These are phyloP conservation scores for Drosophila simulans DNA, from an alignment of 1,140 invertebrate genomes.

Conservation along the genomic window DNA sequence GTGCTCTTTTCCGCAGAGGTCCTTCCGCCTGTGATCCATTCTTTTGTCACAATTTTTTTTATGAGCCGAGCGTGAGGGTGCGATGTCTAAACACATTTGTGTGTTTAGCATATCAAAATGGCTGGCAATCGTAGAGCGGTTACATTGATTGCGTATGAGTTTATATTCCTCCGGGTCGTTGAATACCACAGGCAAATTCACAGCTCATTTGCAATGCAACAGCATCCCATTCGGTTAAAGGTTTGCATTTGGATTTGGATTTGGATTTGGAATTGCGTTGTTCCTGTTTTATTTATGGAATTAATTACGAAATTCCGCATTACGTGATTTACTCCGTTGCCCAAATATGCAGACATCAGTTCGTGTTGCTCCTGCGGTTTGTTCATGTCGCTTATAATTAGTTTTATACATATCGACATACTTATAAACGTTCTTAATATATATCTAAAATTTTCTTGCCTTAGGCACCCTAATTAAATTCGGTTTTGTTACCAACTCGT, in stretches of 20 bases:
- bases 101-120: conserved; percentile 51
- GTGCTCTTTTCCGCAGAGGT: not conserved
- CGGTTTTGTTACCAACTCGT: not conserved
- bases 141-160: conserved; percentile 26
- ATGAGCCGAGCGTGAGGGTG: conserved; percentile 43
- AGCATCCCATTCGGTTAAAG: conserved; percentile 9
- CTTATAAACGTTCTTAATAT: not conserved
- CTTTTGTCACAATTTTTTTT: conserved; percentile 41
- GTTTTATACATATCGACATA: conserved; percentile 13
- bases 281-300: conserved; percentile 49
- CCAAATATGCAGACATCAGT: conserved; percentile 8
- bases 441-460: conserved; percentile 8
- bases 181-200: conserved; percentile 43
- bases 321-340: conserved; percentile 35
- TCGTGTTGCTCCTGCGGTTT: conserved; percentile 1
- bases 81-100: conserved; percentile 21
- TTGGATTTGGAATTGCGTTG: conserved; percentile 2
- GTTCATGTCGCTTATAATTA: conserved; percentile 28
- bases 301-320: conserved; percentile 53
- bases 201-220: conserved; percentile 53
- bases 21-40: conserved; percentile 10
- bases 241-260: not conserved
- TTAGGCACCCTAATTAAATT: conserved; percentile 1
- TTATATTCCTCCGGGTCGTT: conserved; percentile 8
- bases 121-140: conserved; percentile 35